Conservation (phyloP, 2,113 vertebrate species). For the Neomonachus schauinslandi region DNA sequence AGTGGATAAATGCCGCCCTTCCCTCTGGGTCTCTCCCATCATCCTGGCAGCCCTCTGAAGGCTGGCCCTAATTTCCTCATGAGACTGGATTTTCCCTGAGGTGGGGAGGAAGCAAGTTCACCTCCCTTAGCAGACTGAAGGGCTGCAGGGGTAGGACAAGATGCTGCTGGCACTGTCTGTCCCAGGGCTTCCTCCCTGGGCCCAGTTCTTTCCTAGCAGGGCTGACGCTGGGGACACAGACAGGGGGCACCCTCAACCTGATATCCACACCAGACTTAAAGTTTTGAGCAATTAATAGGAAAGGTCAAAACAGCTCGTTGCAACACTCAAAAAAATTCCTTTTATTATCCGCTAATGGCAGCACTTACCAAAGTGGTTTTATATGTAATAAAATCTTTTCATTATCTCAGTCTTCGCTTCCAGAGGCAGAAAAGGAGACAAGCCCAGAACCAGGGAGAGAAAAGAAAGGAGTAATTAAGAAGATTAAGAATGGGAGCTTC, state of each 20-base stretch:
- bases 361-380: constrained; percentile 85
- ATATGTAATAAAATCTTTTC: constrained; percentile 87
- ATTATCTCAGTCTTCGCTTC: constrained; percentile 74
- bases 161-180: not conserved
- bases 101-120: not conserved
- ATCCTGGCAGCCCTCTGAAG: not conserved
- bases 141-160: not conserved
- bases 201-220: not conserved
- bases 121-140: not conserved
- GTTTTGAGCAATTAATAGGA: not conserved
- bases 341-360: constrained; percentile 85
- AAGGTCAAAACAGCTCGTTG: constrained; percentile 80
- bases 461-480: constrained; percentile 54
- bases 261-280: not conserved
- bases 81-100: not conserved
- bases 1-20: not conserved
- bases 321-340: constrained; percentile 81
- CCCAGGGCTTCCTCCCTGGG: not conserved
- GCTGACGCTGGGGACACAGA: not conserved
- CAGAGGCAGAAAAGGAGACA: constrained; percentile 67
- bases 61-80: not conserved
- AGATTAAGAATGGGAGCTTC: constrained; percentile 23
- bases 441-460: constrained; percentile 59
- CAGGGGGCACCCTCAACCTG: not conserved
- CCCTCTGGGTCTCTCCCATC: not conserved